Conservation (phyloP, 2,797 vertebrate genomes). For the Poliocrania exsul region DNA sequence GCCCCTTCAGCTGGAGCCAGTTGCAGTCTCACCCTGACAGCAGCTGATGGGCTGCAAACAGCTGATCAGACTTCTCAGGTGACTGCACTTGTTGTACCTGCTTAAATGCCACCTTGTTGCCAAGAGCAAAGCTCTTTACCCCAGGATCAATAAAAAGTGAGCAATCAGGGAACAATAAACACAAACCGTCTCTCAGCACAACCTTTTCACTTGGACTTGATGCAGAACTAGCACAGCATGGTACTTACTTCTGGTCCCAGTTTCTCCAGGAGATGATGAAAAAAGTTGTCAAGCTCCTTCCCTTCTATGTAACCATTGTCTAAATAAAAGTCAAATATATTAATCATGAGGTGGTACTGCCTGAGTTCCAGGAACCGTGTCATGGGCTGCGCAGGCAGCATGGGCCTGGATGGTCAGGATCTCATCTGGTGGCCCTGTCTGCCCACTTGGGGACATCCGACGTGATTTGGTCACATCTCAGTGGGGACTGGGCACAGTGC, state of each 20-base stretch:
- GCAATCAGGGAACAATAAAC: not conserved
- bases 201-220: not conserved
- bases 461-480: rapidly evolving
- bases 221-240: rapidly evolving
- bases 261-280: constrained; percentile 85
- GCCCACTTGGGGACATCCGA: rapidly evolving
- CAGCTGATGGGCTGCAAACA: not conserved
- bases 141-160: not conserved
- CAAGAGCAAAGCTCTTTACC: not conserved
- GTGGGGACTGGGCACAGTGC: rapidly evolving
- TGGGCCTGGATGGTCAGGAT: rapidly evolving
- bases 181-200: not conserved
- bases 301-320: constrained; percentile 95
- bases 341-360: not conserved
- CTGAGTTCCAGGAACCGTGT: rapidly evolving
- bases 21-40: not conserved
- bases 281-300: constrained; percentile 93
- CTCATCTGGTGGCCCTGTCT: not conserved
- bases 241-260: constrained; percentile 82
- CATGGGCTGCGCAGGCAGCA: rapidly evolving
- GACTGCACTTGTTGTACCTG: not conserved
- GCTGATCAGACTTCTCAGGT: not conserved
- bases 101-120: not conserved
- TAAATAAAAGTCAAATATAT: constrained; percentile 66
- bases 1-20: not conserved